Conservation (phyloP, 2,113 vertebrate species). For the Anhinga rufa region DNA sequence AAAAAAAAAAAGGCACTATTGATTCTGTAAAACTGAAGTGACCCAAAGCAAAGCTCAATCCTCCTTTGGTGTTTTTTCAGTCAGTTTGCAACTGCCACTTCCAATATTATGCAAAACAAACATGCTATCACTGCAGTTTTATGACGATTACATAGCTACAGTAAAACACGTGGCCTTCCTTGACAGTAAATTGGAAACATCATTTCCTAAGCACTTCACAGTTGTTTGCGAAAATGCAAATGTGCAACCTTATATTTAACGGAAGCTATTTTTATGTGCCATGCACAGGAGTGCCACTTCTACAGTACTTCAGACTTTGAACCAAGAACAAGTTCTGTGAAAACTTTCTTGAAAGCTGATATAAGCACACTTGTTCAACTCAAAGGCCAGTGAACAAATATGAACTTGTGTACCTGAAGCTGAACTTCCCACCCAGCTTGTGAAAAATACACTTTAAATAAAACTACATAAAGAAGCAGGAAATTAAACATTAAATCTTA, state of each 20-base stretch:
- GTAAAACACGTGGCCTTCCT: neutral
- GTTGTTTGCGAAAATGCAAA: neutral
- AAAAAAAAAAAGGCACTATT: neutral
- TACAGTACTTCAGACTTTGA: neutral
- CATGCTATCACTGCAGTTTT: neutral
- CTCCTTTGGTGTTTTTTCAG: neutral
- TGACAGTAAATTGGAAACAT: neutral
- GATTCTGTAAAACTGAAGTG: neutral
- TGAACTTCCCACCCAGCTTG: neutral
- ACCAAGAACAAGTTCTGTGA: neutral
- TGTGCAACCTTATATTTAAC: neutral
- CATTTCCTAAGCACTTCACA: too few relatives aligned
- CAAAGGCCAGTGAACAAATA: neutral
- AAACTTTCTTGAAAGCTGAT: neutral
- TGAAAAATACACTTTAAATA: neutral
- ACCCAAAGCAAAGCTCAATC: neutral
- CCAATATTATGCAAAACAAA: neutral
- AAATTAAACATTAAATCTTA: neutral
- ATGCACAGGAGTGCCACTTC: neutral
- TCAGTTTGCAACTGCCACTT: neutral
- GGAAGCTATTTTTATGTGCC: neutral
- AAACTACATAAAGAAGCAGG: neutral
- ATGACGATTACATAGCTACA: neutral
- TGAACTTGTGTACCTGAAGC: neutral
- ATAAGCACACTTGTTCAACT: neutral